Percentiles rank a stretch among this genome's conserved stretches.
phyloP scores from a whole-genome alignment of 2,888 invertebrate genomes.

The Cylindroiulus punctatus region DNA sequence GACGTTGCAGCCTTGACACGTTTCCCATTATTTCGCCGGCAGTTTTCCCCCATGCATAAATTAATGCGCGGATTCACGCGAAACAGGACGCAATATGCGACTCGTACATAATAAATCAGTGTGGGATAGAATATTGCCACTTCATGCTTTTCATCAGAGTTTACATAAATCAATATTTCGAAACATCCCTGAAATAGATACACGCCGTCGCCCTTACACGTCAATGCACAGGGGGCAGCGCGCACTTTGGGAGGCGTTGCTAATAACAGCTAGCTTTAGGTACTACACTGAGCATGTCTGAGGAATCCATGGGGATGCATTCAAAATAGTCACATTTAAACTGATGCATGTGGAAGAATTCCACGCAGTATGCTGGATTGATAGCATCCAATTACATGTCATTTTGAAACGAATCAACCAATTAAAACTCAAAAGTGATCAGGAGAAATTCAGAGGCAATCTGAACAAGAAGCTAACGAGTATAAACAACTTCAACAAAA shows the following conservation, averaged over 20 bases:
- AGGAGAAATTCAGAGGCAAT: too few relatives aligned
- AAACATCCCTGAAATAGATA: conserved; percentile 41
- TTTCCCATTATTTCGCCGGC: conserved; percentile 16
- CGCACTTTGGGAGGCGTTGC: background rate
- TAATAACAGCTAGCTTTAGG: too few relatives aligned
- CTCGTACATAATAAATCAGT: conserved; percentile 43
- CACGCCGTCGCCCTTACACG: background rate
- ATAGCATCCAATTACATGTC: too few relatives aligned
- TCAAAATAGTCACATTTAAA: too few relatives aligned
- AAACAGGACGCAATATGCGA: conserved; percentile 36
- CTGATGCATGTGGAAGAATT: too few relatives aligned
- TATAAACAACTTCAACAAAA: too few relatives aligned
- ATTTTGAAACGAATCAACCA: too few relatives aligned
- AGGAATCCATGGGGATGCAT: too few relatives aligned
- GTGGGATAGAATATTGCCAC: conserved; percentile 43
- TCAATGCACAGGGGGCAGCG: background rate
- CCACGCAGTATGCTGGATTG: too few relatives aligned
- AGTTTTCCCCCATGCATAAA: conserved; percentile 11
- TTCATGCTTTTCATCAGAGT: conserved; percentile 45
- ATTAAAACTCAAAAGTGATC: too few relatives aligned
- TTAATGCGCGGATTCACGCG: conserved; percentile 20
- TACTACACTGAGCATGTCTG: too few relatives aligned
- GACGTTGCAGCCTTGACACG: conserved; percentile 24
- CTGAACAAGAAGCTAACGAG: too few relatives aligned
- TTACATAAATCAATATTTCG: conserved; percentile 39